Conservation (phyloP, 2,113 vertebrate genomes). For the Montifringilla adamsi region DNA sequence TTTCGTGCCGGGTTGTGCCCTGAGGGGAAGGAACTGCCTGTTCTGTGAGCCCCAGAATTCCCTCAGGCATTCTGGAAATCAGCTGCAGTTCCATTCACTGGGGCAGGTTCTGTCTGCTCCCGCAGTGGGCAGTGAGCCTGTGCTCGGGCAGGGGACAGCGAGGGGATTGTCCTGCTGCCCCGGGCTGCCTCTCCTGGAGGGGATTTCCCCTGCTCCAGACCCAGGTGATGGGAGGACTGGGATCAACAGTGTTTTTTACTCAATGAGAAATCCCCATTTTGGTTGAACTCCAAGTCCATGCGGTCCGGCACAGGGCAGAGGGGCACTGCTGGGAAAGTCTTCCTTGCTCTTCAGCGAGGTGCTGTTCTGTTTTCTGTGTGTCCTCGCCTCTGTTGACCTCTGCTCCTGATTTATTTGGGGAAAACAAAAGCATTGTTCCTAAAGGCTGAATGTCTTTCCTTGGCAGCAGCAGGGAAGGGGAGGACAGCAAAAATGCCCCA, state of each 20-base stretch:
- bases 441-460: neutral
- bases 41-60: constrained; percentile 49
- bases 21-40: constrained; percentile 49
- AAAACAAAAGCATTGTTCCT: neutral
- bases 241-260: neutral
- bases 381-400: neutral
- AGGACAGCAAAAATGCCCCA: neutral
- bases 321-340: neutral
- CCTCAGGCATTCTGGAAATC: neutral
- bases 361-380: neutral
- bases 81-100: constrained; percentile 23
- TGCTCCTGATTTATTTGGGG: neutral
- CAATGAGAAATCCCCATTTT: neutral
- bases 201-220: neutral
- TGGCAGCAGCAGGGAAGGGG: neutral
- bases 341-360: rapidly evolving
- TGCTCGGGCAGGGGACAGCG: neutral
- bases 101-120: neutral
- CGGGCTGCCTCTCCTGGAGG: neutral
- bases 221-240: neutral
- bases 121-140: neutral
- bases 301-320: neutral
- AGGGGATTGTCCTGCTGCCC: neutral
- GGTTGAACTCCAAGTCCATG: neutral
- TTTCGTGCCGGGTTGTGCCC: constrained; percentile 10